Conservation (phyloP, 2,113 vertebrate species). For the Ceuthmochares aereus region DNA sequence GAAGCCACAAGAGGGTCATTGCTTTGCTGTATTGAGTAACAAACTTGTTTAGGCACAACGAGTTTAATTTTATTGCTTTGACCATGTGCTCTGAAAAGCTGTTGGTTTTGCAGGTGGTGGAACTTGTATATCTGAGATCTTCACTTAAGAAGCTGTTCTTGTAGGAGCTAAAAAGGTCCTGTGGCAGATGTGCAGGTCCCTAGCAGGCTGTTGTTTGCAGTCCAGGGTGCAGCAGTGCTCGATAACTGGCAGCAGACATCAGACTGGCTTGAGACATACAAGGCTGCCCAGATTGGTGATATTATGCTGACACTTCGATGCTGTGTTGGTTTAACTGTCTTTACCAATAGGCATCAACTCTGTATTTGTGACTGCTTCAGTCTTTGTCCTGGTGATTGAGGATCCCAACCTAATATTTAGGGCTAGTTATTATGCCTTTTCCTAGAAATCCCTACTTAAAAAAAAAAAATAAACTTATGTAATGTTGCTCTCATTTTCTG, state of each 20-base stretch:
- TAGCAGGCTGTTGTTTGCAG: neutral
- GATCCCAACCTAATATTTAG: neutral
- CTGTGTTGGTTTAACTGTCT: neutral
- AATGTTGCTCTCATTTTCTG: neutral
- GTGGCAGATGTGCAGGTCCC: rapidly evolving
- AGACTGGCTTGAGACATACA: neutral
- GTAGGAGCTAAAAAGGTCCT: neutral
- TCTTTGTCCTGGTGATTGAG: neutral
- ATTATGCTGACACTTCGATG: neutral
- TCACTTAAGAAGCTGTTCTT: neutral
- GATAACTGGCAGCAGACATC: neutral
- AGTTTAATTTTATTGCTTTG: neutral
- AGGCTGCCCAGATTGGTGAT: neutral
- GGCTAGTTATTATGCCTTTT: neutral
- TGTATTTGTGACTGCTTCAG: neutral
- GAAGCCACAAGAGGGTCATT: rapidly evolving
- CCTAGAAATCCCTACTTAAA: neutral
- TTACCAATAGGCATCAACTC: neutral
- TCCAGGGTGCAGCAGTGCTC: rapidly evolving
- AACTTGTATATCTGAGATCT: neutral
- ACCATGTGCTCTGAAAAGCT: neutral
- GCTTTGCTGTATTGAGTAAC: neutral
- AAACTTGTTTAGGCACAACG: neutral
- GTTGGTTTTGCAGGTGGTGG: neutral
- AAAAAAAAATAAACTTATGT: neutral